A percentile compares a stretch with the other conserved stretches of the same genome.
Evolutionary conservation across 2,113 vertebrate species (phyloP).

Genomic region (Carassius carassius): DNA sequence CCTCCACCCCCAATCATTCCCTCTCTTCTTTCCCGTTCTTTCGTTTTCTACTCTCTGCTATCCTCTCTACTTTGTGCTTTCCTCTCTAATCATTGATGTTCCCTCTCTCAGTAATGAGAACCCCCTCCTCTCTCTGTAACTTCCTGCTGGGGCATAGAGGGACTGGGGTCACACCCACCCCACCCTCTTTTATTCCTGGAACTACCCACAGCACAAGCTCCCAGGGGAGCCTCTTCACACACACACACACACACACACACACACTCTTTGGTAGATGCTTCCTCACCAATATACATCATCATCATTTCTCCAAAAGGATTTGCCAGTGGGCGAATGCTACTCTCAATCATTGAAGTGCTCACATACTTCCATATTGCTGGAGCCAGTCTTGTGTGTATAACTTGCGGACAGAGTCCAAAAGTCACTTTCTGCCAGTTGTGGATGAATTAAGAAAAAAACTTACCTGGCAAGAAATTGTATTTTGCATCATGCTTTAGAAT

Average conservation of each 20-base stretch:
- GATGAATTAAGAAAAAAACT: not conserved
- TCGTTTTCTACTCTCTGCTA: conserved; percentile 17
- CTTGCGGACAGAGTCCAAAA: not conserved
- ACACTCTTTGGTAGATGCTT: conserved; percentile 47
- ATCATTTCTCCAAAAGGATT: not conserved
- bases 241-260: conserved; percentile 7
- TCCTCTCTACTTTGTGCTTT: conserved; percentile 11
- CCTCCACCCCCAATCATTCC: conserved; percentile 18
- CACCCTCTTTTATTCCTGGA: conserved; percentile 73
- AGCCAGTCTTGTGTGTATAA: not conserved
- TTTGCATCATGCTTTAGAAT: not conserved
- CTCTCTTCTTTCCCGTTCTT: conserved; percentile 16
- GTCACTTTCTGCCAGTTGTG: not conserved
- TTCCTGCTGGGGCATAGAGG: conserved; percentile 71
- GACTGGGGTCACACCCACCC: conserved; percentile 75
- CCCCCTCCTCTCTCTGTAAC: conserved; percentile 60
- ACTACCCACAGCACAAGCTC: conserved; percentile 55
- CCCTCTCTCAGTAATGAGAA: conserved; percentile 39
- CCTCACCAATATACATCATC: conserved; percentile 7
- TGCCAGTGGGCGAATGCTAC: not conserved
- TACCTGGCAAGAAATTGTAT: not conserved
- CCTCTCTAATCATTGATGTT: conserved; percentile 59
- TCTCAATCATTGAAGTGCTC: not conserved
- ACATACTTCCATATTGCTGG: not conserved
- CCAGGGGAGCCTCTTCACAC: conserved; percentile 34